Percentiles rank a stretch among this genome's conserved stretches.
Evolutionary conservation across 2,113 vertebrate species (phyloP).

Genomic region (Pygoscelis adeliae): DNA sequence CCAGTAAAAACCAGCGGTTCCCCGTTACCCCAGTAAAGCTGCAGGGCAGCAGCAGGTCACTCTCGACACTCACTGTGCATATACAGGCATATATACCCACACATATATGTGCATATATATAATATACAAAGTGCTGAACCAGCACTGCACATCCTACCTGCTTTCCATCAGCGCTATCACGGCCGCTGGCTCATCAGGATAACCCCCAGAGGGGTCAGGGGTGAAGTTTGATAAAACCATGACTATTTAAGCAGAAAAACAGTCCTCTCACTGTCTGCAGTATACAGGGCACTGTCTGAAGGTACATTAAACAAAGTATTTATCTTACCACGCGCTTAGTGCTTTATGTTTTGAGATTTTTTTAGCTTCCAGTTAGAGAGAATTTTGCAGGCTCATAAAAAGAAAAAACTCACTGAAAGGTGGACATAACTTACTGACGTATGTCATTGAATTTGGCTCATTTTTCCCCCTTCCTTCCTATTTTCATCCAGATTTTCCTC

Average conservation of each 20-base stretch:
- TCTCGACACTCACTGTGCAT: background rate
- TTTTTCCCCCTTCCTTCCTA: background rate
- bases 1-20: background rate
- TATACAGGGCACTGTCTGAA: background rate
- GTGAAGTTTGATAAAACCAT: background rate
- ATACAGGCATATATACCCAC: too few relatives aligned
- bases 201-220: background rate
- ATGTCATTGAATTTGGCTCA: background rate
- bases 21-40: background rate
- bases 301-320: background rate
- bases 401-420: background rate
- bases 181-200: background rate
- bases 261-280: background rate
- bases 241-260: background rate
- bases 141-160: background rate
- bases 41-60: background rate
- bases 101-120: background rate
- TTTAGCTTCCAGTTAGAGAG: background rate
- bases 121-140: background rate
- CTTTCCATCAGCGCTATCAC: background rate
- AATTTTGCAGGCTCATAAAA: background rate
- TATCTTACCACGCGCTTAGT: background rate
- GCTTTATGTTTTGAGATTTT: background rate
- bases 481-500: background rate
- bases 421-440: background rate